Conservation (phyloP, 2,888 invertebrate genomes). For the Spisula solida region DNA sequence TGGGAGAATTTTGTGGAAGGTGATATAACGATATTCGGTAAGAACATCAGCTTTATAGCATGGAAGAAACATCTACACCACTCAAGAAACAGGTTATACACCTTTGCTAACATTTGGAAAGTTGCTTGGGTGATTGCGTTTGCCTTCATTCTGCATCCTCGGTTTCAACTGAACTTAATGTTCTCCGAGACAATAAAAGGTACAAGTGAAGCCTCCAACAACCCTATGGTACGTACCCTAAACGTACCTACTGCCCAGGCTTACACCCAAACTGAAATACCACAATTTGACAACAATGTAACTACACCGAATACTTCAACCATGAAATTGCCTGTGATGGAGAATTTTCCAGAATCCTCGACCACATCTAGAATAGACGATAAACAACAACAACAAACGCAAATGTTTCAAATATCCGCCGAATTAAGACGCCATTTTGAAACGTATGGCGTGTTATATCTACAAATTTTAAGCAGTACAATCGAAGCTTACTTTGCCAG, state of each 20-base stretch:
- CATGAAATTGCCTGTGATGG: not conserved
- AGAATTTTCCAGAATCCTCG: not conserved
- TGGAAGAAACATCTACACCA: slow-evolving; percentile 79
- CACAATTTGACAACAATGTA: not conserved
- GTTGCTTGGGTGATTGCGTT: slow-evolving; percentile 75
- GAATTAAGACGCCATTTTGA: slow-evolving; percentile 67
- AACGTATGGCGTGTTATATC: slow-evolving; percentile 73
- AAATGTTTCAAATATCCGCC: slow-evolving; percentile 26
- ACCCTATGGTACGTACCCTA: not conserved
- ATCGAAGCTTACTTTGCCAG: slow-evolving; percentile 88
- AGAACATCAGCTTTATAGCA: slow-evolving; percentile 67
- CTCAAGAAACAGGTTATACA: slow-evolving; percentile 76
- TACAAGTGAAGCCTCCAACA: not conserved
- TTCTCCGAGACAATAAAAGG: slow-evolving; percentile 42
- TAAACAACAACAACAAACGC: not conserved
- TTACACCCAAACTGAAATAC: not conserved
- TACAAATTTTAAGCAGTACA: slow-evolving; percentile 71
- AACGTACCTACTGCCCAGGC: not conserved
- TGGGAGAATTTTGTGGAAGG: slow-evolving; percentile 80
- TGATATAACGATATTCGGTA: slow-evolving; percentile 71
- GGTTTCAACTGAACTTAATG: slow-evolving; percentile 75
- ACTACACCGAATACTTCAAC: not conserved
- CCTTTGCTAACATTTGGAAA: slow-evolving; percentile 80
- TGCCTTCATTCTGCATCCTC: slow-evolving; percentile 74
- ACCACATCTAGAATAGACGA: not conserved